These are phyloP conservation scores for Eledone cirrhosa DNA, from an alignment of 2,888 invertebrate genomes.

Conservation along the genomic window DNA sequence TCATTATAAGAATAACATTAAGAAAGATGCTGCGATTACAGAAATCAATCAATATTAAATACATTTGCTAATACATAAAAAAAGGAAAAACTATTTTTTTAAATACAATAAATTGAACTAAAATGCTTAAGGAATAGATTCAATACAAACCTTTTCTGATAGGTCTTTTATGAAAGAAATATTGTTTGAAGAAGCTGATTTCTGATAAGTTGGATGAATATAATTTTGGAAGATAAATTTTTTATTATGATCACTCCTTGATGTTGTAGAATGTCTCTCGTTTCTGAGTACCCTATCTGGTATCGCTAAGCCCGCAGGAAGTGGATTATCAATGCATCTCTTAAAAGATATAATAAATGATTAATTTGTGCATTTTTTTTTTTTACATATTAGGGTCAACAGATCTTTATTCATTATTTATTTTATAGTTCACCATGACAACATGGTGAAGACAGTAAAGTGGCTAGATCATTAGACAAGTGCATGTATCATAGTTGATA, in stretches of 20 bases:
- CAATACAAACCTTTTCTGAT: constrained; percentile 62
- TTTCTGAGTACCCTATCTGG: constrained; percentile 59
- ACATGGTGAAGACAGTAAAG: no score
- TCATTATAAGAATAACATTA: no score
- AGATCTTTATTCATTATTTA: constrained; percentile 45
- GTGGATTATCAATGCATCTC: constrained; percentile 60
- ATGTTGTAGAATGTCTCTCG: constrained; percentile 63
- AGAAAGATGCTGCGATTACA: no score
- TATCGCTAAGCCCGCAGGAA: constrained; percentile 63
- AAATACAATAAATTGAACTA: no score
- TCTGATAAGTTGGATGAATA: constrained; percentile 59
- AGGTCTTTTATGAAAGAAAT: constrained; percentile 65
- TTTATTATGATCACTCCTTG: constrained; percentile 60
- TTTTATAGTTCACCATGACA: no score
- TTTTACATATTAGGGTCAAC: background rate
- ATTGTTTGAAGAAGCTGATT: constrained; percentile 66
- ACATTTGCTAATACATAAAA: no score
- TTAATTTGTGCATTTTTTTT: background rate
- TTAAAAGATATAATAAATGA: constrained; percentile 38
- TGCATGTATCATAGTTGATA: no score
- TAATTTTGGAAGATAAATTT: constrained; percentile 61
- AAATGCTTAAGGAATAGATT: background rate
- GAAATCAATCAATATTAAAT: no score
- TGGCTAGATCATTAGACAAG: no score
- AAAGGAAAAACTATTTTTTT: no score